These are phyloP conservation scores for Meloe dianella DNA, from an alignment of 2,888 invertebrate species.

Conservation along the genomic window DNA sequence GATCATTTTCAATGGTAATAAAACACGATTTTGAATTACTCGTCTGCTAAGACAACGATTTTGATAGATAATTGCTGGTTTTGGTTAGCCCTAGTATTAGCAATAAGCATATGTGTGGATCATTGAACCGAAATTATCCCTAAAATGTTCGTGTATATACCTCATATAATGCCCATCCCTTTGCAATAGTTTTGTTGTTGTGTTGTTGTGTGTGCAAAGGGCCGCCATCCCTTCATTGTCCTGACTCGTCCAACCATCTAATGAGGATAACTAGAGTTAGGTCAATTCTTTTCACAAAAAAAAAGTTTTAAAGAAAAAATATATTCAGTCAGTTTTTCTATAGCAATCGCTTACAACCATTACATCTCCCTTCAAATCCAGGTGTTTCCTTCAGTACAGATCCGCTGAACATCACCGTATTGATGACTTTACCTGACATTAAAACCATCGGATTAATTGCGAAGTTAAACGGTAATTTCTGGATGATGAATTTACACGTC, in stretches of 20 bases:
- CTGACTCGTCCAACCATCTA: conserved; percentile 55
- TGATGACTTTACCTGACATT: conserved; percentile 46
- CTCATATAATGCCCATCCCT: conserved; percentile 32
- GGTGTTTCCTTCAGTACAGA: conserved; percentile 45
- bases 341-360: conserved; percentile 32
- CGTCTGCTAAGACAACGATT: background rate
- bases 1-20: background rate
- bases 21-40: background rate
- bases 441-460: conserved; percentile 41
- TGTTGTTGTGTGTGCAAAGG: conserved; percentile 39
- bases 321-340: conserved; percentile 10
- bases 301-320: conserved; percentile 31
- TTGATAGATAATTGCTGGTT: background rate
- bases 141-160: conserved; percentile 36
- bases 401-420: conserved; percentile 29
- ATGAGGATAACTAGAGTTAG: conserved; percentile 61
- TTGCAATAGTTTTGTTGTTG: conserved; percentile 26
- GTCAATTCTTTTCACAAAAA: conserved; percentile 57
- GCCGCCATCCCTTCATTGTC: conserved; percentile 52
- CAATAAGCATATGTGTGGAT: conserved; percentile 47
- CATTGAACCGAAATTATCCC: conserved; percentile 49
- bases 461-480: conserved; percentile 41
- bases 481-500: conserved; percentile 10
- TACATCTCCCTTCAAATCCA: conserved; percentile 41
- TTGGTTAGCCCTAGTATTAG: conserved; percentile 38